Percentiles rank a stretch among this genome's conserved stretches.
Evolutionary conservation across 37 sponge, comb jelly and placozoan species (phyloP).

Genomic region (Petrosia ficiformis): DNA sequence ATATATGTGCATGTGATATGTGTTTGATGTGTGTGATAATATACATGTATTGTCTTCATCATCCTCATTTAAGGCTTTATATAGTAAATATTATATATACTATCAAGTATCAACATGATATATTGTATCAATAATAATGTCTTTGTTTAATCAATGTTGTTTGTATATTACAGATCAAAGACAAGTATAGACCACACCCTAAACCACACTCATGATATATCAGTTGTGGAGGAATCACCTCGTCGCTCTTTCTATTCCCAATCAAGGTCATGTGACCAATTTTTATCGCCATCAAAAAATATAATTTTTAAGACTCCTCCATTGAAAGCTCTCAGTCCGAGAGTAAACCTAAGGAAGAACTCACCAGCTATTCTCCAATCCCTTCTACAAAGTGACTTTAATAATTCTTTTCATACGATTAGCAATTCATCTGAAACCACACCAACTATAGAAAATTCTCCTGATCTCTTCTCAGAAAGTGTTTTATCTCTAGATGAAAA

Average conservation of each 20-base stretch:
- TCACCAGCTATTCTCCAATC: constrained; percentile 45
- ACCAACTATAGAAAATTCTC: not conserved
- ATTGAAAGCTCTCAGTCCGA: not conserved
- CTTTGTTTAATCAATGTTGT: not conserved
- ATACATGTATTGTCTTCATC: no score
- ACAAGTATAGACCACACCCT: not conserved
- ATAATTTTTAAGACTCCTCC: not conserved
- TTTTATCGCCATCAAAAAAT: not conserved
- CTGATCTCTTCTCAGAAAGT: not conserved
- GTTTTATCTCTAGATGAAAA: not conserved
- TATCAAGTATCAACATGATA: no score
- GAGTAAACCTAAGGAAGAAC: constrained; percentile 15
- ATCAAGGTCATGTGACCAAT: no score
- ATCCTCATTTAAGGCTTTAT: no score
- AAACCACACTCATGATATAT: not conserved
- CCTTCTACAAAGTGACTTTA: constrained; percentile 28
- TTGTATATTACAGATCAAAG: constrained; percentile 18
- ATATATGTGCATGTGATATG: no score
- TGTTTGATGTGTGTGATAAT: no score
- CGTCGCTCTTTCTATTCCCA: constrained; percentile 43
- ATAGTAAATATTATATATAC: no score
- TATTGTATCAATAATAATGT: no score
- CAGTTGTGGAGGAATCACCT: constrained; percentile 34
- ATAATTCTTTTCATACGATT: not conserved
- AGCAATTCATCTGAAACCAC: not conserved